Evolutionary conservation across 2,888 invertebrate species (phyloP).

Genomic region (Ochlodes sylvanus): DNA sequence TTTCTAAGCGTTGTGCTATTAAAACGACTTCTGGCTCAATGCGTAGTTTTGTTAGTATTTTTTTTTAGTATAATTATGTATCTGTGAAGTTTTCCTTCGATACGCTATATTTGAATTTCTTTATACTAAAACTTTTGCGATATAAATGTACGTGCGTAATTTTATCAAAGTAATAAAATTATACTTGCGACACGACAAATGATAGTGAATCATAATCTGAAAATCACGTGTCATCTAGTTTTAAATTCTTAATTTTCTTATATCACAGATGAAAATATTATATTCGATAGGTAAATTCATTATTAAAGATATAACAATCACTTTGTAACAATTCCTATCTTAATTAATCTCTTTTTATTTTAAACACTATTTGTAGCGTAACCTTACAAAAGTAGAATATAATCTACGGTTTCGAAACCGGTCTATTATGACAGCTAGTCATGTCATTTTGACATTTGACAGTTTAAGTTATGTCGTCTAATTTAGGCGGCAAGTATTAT

Average conservation of each 20-base stretch:
- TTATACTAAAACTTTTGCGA: not conserved
- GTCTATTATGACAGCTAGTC: constrained; percentile 68
- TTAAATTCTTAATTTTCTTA: not conserved
- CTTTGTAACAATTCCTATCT: not conserved
- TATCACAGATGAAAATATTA: not conserved
- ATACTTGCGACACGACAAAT: not conserved
- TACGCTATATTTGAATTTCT: constrained; percentile 2
- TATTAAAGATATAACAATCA: not conserved
- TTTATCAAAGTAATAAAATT: not conserved
- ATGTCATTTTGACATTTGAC: constrained; percentile 70
- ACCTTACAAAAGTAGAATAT: constrained; percentile 4
- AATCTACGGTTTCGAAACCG: constrained; percentile 25
- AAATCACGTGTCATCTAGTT: constrained; percentile 16
- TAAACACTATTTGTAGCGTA: not conserved
- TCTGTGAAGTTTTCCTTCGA: not conserved
- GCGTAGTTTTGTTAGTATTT: constrained; percentile 56
- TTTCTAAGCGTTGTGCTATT: constrained; percentile 59
- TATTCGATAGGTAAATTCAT: not conserved
- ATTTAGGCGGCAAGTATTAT: constrained; percentile 61
- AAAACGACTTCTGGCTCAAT: constrained; percentile 71
- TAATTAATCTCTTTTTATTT: not conserved
- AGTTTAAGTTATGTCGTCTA: constrained; percentile 56
- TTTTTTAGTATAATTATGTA: constrained; percentile 17
- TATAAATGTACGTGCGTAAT: not conserved
- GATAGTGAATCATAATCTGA: constrained; percentile 26